phyloP scores from a whole-genome alignment of 2,888 invertebrate species.

The Molorchus minor region DNA sequence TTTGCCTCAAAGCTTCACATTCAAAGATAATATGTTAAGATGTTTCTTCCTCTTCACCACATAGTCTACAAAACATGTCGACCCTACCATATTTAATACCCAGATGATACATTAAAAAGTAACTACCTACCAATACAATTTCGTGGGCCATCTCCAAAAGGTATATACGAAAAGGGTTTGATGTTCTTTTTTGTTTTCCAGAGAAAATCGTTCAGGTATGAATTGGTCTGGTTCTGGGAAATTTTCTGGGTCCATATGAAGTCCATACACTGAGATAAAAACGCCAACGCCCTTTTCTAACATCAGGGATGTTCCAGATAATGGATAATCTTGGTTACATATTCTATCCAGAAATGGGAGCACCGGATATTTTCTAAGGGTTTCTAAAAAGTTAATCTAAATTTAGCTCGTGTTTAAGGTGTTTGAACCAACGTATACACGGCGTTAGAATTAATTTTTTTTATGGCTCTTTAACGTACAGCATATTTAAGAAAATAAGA shows the following conservation, averaged over 20 bases:
- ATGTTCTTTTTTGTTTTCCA: slow-evolving; percentile 35
- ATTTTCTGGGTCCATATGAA: slow-evolving; percentile 28
- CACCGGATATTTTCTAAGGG: slow-evolving; percentile 30
- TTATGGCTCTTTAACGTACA: too few species aligned
- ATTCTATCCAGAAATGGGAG: slow-evolving; percentile 31
- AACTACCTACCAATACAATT: slow-evolving; percentile 29
- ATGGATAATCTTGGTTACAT: slow-evolving; percentile 50
- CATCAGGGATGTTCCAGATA: slow-evolving; percentile 46
- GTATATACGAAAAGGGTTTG: slow-evolving; percentile 43
- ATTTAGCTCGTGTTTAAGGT: background rate
- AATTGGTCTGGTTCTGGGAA: slow-evolving; percentile 41
- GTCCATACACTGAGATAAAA: slow-evolving; percentile 24
- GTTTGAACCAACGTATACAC: too few species aligned
- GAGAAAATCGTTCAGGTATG: slow-evolving; percentile 49
- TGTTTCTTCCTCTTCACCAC: too few species aligned
- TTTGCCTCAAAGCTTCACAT: too few species aligned
- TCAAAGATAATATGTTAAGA: too few species aligned
- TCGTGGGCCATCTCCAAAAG: slow-evolving; percentile 46
- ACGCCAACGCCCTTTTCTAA: slow-evolving; percentile 44
- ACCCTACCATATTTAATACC: too few species aligned
- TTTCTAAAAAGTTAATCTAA: slow-evolving; percentile 24
- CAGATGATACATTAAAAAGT: too few species aligned
- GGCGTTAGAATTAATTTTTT: too few species aligned
- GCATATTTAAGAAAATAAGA: too few species aligned
- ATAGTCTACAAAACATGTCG: too few species aligned